A percentile compares a stretch with the other conserved stretches of the same genome.
Evolutionary conservation across 2,113 vertebrate species (phyloP).

Genomic region (Calypte anna): DNA sequence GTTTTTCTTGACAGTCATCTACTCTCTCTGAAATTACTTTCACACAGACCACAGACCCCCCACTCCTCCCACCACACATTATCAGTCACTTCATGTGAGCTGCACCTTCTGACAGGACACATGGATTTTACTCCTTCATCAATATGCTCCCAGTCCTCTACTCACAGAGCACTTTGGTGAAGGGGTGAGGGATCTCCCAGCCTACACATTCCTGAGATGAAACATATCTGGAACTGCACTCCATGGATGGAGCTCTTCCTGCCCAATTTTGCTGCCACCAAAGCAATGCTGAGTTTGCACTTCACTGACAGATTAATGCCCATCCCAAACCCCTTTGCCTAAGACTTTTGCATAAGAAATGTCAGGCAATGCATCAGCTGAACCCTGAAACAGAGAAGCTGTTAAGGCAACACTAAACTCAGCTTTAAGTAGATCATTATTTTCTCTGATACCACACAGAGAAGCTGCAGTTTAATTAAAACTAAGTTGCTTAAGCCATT

Average conservation of each 20-base stretch:
- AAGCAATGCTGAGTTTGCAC: neutral
- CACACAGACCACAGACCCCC: neutral
- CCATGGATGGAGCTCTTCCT: neutral
- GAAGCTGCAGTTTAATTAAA: constrained; percentile 66
- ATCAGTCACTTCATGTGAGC: neutral
- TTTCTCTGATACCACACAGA: constrained; percentile 24
- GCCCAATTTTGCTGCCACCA: neutral
- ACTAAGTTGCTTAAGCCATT: constrained; percentile 65
- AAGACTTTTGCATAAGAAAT: neutral
- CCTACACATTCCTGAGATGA: neutral
- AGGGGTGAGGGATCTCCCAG: neutral
- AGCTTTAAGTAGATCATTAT: constrained; percentile 17
- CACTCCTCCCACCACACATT: neutral
- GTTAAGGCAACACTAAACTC: neutral
- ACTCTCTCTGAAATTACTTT: neutral
- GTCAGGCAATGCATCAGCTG: neutral
- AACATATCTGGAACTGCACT: neutral
- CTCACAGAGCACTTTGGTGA: neutral
- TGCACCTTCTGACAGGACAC: neutral
- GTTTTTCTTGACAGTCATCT: neutral
- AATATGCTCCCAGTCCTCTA: neutral
- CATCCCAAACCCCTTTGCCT: neutral
- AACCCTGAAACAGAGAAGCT: neutral
- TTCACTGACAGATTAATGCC: neutral
- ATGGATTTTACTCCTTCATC: neutral